Base-by-base conservation (phyloP, 2,888 invertebrate species). In the Andrena marginata region DNA sequence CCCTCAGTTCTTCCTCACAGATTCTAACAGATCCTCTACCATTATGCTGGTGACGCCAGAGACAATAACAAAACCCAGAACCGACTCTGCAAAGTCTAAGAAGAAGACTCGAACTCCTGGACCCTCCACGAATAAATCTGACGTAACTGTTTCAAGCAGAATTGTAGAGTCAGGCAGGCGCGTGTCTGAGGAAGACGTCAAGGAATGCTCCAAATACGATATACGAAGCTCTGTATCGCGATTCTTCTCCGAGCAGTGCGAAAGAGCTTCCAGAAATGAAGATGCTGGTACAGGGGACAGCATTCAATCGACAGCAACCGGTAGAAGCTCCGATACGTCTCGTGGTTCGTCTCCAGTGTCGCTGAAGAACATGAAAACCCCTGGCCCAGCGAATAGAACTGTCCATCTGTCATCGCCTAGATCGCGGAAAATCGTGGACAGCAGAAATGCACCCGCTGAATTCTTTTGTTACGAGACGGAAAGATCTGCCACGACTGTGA, bases 1-100 rank as follows among this genome's bases (percentile, higher is more conserved):
- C 42, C 81, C 87, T 10, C 79, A 76, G 16, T 79, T 77, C 13
- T 83, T 67, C n/a, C 56, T 63, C n/a, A 76, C 67, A 4, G 69
- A 80, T 10, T 75, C 84, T 0, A 77, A 85, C 35, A 81, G 51
- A 33, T 87, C 85, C 1, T 76, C 85, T 0, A 83, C 77, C 6
- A 67, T 83, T 6, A 68, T 80, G 63, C 31, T 86, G 20, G 72
- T 87, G 0, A 78, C 69, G 0, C 83, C 85, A 4, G 78, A 72
- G 31, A 71, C 87, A 5, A 72, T 80, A 5, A 2, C 23, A 3
- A 80, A 79, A 23, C 6, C 29, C 0, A 49, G 7, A 42, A 8
- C 49, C 0, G 49, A 59, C 10, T 51, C n/a, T 0, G 2, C 33
- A 0, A 16, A 1, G 1, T 3, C 7, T 0, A 20, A 10, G 10